Conservation (phyloP, 2,797 vertebrate genomes). For the Hippopotamyrus pictus region DNA sequence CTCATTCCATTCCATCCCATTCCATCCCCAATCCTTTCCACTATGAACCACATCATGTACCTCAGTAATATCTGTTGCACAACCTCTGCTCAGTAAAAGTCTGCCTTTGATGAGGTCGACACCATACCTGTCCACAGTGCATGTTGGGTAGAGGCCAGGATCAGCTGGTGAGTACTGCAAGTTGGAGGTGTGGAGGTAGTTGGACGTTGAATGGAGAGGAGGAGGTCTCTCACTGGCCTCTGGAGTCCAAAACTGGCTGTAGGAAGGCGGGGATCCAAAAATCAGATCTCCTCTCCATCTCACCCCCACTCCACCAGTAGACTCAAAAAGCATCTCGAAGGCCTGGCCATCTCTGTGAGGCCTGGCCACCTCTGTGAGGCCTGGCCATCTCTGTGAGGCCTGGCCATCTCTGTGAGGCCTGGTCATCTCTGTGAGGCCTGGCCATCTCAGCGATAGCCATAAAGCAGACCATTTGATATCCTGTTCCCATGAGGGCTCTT, state of each 20-base stretch:
- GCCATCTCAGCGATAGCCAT: no score
- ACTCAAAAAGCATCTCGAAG: not conserved
- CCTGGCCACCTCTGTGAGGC: not conserved
- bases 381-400: no score
- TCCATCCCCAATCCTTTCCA: conserved; percentile 40
- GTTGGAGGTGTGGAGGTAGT: not conserved
- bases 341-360: not conserved
- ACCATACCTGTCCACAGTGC: conserved; percentile 68
- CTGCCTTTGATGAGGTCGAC: conserved; percentile 84
- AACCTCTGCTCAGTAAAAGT: conserved; percentile 79
- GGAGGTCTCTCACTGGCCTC: not conserved
- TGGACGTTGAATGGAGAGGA: not conserved
- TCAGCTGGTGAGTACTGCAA: conserved; percentile 42
- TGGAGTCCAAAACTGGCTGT: not conserved
- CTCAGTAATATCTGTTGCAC: conserved; percentile 86
- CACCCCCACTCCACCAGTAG: not conserved
- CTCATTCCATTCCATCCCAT: conserved; percentile 47
- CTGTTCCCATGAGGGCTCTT: not conserved
- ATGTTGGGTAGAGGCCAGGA: conserved; percentile 58
- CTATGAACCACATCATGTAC: conserved; percentile 75
- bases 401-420: not conserved
- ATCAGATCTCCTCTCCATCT: not conserved
- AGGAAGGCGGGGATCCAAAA: not conserved
- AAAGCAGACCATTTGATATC: not conserved
- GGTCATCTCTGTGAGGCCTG: not conserved